Base-by-base conservation (phyloP, 2,113 vertebrate species). In the Grus americana region DNA sequence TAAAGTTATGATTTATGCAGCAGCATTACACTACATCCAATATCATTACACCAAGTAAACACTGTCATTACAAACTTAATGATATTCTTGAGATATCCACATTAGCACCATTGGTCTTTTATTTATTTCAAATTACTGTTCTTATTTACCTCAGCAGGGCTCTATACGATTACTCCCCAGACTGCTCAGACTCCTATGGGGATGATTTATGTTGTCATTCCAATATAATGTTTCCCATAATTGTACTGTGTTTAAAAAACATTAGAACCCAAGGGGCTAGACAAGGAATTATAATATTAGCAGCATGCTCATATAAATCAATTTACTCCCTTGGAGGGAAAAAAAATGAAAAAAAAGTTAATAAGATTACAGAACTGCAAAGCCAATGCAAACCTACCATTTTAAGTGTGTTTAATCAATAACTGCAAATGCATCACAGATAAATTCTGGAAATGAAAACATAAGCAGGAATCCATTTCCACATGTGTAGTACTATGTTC, bases 51-150 rank as follows among this genome's bases (percentile, higher is more conserved):
- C 63, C 83, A 91, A 97, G 95, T 95, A 97, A 97, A 96, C 86
- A 86, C 49, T 81, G 65, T 74, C 59, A 73, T 86, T 95, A 82
- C n/a, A 76, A 92, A 95, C 70, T 62, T 96, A 97, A 97, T 76
- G 80, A 57, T 96, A 96, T 98, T 98, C 98, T 98, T 93, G 97
- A 98, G 97, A 95, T 76, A 96, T 98, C 89, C 96, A 57, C 92
- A 97, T 96, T 98, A 97, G 92, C 92, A 97, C 94, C 98, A 97
- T 95, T 92, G 90, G 93, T 97, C 96, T 95, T 98, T 98, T 97
- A 97, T 98, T 97, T 90, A 73, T 97, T 97, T 97, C 96, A 98
- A 98, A 98, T 98, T 98, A 96, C 96, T 97, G 81, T 94, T 97
- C 93, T 97, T 98, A 97, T 97, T 98, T 95, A 97, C 97, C 96